Evolutionary conservation across 2,888 invertebrate genomes (phyloP).

Genomic region (Pristionchus mayeri): DNA sequence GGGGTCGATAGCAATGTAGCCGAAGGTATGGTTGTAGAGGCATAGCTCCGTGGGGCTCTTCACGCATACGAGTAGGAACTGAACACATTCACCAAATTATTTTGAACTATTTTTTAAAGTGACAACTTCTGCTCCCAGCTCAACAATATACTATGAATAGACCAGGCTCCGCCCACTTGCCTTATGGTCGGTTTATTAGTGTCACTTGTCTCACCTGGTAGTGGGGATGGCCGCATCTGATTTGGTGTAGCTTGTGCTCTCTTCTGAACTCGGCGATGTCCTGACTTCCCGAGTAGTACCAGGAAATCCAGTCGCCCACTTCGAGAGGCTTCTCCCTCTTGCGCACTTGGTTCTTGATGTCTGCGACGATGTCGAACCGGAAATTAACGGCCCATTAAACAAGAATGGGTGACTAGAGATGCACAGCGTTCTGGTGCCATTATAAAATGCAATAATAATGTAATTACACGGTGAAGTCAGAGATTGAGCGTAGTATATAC

Average conservation of each 20-base stretch:
- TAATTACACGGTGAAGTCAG: too few relatives aligned
- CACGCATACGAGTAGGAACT: constrained; percentile 16
- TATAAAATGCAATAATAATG: too few relatives aligned
- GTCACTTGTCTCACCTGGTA: constrained; percentile 10
- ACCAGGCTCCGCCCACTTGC: too few relatives aligned
- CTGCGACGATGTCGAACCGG: constrained; percentile 23
- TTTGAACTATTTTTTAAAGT: too few relatives aligned
- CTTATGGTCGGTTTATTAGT: too few relatives aligned
- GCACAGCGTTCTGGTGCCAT: too few relatives aligned
- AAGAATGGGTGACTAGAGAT: too few relatives aligned
- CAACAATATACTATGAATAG: too few relatives aligned
- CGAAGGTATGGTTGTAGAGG: constrained; percentile 27
- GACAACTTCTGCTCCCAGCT: too few relatives aligned
- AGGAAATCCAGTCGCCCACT: constrained; percentile 39
- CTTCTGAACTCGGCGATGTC: constrained; percentile 41
- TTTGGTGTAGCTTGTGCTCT: constrained; percentile 3
- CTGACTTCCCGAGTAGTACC: constrained; percentile 23
- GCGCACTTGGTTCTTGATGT: constrained; percentile 35
- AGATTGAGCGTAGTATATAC: too few relatives aligned
- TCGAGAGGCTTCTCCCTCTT: not conserved
- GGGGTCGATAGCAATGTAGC: not conserved
- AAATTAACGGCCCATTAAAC: not conserved
- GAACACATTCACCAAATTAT: too few relatives aligned
- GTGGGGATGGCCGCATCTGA: not conserved
- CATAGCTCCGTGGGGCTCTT: constrained; percentile 5